phyloP scores from a whole-genome alignment of 2,888 invertebrate species.

The Scelioninae gen. 1 region DNA sequence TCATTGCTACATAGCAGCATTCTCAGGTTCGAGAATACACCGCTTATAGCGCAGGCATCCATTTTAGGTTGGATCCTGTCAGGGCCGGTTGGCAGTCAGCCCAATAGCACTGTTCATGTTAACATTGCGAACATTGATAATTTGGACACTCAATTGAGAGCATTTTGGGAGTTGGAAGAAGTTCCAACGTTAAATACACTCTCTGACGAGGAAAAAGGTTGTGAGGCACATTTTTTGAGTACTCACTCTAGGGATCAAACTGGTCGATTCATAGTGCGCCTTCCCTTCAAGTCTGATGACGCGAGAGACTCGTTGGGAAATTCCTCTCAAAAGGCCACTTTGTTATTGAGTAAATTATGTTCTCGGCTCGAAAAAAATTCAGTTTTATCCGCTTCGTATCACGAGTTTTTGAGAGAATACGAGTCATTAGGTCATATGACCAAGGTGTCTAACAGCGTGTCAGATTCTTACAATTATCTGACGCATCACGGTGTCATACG shows the following conservation, averaged over 20 bases:
- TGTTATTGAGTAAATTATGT: too few species aligned
- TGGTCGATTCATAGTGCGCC: neutral
- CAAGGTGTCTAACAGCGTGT: too few species aligned
- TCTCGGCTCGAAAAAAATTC: too few species aligned
- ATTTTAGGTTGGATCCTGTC: constrained; percentile 2
- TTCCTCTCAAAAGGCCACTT: too few species aligned
- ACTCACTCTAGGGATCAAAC: neutral
- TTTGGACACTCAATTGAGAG: neutral
- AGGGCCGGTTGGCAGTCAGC: neutral
- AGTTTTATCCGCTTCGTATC: too few species aligned
- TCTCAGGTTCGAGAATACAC: neutral
- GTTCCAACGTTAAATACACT: neutral
- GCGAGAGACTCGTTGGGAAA: too few species aligned
- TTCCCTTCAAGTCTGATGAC: too few species aligned
- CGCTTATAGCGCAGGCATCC: neutral
- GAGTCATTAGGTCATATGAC: too few species aligned
- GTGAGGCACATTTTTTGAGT: neutral
- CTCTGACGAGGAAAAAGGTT: neutral
- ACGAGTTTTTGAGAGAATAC: too few species aligned
- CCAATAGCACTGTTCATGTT: neutral
- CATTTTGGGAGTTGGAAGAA: neutral
- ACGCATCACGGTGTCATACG: constrained; percentile 13
- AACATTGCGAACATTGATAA: too few species aligned
- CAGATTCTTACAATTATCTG: too few species aligned
- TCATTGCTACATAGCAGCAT: neutral